Evolutionary conservation across 2,888 invertebrate genomes (phyloP), one percentile per base, ranked within the genome.

Genomic region (Cryptocephalus primarius): DNA sequence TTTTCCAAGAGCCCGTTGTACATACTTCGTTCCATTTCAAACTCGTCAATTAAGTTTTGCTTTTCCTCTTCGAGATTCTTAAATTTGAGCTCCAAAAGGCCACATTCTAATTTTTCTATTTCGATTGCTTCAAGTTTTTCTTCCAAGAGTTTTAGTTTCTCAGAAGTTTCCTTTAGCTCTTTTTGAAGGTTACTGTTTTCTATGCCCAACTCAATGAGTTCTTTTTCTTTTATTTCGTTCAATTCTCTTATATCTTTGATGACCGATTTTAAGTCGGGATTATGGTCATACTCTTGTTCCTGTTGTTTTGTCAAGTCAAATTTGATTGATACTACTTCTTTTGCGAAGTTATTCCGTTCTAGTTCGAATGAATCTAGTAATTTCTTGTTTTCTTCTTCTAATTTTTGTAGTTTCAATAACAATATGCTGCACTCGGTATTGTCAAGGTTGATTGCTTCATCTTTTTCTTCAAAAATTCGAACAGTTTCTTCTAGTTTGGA

Each of bases 1-100:
- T 51, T 49, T 32, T 53, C 49, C 9, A 53, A 44, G 1, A 55
- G 13, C 12, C 55, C 47, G 36, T 56, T 55, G 40, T 51, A 56
- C 48, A 52, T 48, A 46, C 54, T 53, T 31, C 55, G 47, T 44
- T 59, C 58, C 36, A 50, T 47, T 44, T 59, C 58, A 39, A 58
- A 51, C 33, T 52, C 48, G 31, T 50, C 39, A 8, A 48, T n/a
- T 11, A 56, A 40, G 22, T 40, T 51, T 13, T 50, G 42, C 11
- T 51, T 51, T 44, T 56, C 53, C 14, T 54, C 44, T 45, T 60
- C 56, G 14, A 55, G 14, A 38, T 52, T 53, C 40, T 56, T 52
- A 4, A 57, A 39, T 46, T 59, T 58, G 1, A 53, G 12, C 39
- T 58, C 56, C n/a, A 57, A 36, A 2, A 59, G 38, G 13, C 51